These are phyloP conservation scores for Drosophila prosaltans DNA, from an alignment of 1,140 invertebrate genomes.

Conservation along the genomic window DNA sequence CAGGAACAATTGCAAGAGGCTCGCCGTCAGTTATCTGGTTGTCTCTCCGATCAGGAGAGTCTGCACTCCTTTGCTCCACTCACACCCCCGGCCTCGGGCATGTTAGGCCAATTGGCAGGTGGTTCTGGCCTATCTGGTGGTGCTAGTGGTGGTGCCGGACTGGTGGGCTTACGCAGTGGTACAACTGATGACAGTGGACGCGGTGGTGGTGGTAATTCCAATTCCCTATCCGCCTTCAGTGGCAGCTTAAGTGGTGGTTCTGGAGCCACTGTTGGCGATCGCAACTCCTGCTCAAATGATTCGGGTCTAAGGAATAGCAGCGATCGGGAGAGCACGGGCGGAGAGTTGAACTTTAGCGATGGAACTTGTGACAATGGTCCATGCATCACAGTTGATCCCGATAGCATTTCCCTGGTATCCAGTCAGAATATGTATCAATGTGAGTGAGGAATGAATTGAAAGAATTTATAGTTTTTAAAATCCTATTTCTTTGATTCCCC, in stretches of 20 bases:
- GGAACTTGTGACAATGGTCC: conserved; percentile 82
- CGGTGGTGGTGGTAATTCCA: conserved; percentile 84
- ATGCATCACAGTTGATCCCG: conserved; percentile 81
- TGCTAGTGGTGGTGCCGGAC: conserved; percentile 85
- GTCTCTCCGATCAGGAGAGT: conserved; percentile 89
- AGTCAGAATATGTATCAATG: conserved; percentile 91
- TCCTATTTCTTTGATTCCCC: conserved; percentile 62
- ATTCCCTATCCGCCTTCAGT: conserved; percentile 81
- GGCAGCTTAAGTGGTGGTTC: conserved; percentile 84
- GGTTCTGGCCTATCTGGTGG: conserved; percentile 83
- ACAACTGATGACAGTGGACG: conserved; percentile 85
- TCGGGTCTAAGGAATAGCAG: conserved; percentile 91
- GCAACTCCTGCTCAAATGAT: conserved; percentile 94
- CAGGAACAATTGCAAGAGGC: conserved; percentile 93
- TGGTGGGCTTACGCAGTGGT: conserved; percentile 85
- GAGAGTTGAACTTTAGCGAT: conserved; percentile 82
- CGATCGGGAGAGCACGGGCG: conserved; percentile 89
- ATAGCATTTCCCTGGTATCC: conserved; percentile 81
- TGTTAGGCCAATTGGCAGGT: conserved; percentile 83
- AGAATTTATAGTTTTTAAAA: neutral
- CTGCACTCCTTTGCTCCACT: conserved; percentile 85
- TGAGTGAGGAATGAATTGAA: conserved; percentile 84
- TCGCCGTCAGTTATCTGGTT: conserved; percentile 88
- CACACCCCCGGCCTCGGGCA: conserved; percentile 76
- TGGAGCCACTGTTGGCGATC: conserved; percentile 85